These are phyloP conservation scores for Crotalus viridis DNA, from an alignment of 2,113 vertebrate genomes.

Conservation along the genomic window DNA sequence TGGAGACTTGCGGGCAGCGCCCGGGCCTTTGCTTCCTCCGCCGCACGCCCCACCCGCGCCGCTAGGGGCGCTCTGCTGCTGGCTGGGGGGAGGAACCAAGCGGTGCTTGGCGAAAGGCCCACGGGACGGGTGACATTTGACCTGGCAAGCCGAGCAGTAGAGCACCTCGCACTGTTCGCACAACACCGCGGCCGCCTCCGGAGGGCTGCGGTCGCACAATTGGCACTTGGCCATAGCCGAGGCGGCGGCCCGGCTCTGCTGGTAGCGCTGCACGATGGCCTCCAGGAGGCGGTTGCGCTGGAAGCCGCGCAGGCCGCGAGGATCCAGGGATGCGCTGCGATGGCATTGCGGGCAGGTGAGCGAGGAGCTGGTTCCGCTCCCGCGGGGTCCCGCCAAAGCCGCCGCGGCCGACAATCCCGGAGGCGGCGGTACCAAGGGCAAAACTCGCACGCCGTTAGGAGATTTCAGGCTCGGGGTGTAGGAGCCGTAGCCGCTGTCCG, in stretches of 20 bases:
- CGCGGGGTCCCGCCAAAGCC: constrained; percentile 39
- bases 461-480: constrained; percentile 93
- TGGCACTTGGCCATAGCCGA: constrained; percentile 74
- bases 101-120: constrained; percentile 93
- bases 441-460: constrained; percentile 89
- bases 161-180: constrained; percentile 94
- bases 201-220: constrained; percentile 80
- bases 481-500: constrained; percentile 96
- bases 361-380: constrained; percentile 46
- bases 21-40: constrained; percentile 9
- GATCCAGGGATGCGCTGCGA: constrained; percentile 91
- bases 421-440: constrained; percentile 76
- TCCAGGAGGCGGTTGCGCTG: constrained; percentile 92
- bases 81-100: constrained; percentile 76
- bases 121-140: constrained; percentile 91
- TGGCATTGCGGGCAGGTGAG: constrained; percentile 95
- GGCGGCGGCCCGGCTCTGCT: constrained; percentile 68
- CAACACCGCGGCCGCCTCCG: constrained; percentile 78
- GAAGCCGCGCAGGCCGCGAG: constrained; percentile 90
- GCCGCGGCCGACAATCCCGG: constrained; percentile 57
- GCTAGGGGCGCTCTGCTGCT: not conserved
- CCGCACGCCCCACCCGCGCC: not conserved
- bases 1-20: constrained; percentile 73
- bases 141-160: constrained; percentile 90
- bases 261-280: constrained; percentile 87